Percentiles rank a stretch among this genome's conserved stretches.
Evolutionary conservation across 2,888 invertebrate genomes (phyloP).

Genomic region (Alviniconcha strummeri): DNA sequence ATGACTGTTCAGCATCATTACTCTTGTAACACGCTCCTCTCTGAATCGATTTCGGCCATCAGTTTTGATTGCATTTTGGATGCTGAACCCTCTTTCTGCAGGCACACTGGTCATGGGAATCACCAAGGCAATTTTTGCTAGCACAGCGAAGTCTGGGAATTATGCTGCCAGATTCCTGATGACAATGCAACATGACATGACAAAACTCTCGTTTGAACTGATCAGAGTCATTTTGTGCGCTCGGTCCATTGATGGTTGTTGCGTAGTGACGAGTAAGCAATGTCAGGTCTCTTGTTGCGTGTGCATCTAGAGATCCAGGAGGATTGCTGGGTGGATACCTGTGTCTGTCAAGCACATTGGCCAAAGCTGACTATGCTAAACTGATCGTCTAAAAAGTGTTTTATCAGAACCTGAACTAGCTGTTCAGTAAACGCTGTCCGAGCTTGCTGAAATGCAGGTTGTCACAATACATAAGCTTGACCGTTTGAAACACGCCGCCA

Average conservation of each 20-base stretch:
- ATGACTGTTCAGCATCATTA: too few relatives aligned
- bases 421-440: background rate
- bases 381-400: background rate
- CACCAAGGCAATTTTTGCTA: background rate
- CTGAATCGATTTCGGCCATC: too few relatives aligned
- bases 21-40: too few relatives aligned
- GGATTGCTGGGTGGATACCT: background rate
- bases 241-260: background rate
- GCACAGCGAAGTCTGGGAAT: background rate
- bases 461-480: background rate
- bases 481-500: background rate
- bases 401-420: background rate
- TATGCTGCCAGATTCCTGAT: background rate
- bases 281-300: background rate
- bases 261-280: background rate
- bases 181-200: background rate
- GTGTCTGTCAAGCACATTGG: background rate
- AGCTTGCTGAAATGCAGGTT: background rate
- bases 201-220: background rate
- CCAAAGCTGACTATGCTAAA: background rate
- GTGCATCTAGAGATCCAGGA: background rate
- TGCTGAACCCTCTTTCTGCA: background rate
- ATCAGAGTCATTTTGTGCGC: background rate
- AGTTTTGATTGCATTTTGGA: background rate
- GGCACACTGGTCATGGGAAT: slow-evolving; percentile 3